Conservation (phyloP, 2,888 invertebrate species). For the Hipparchia sbordonii region DNA sequence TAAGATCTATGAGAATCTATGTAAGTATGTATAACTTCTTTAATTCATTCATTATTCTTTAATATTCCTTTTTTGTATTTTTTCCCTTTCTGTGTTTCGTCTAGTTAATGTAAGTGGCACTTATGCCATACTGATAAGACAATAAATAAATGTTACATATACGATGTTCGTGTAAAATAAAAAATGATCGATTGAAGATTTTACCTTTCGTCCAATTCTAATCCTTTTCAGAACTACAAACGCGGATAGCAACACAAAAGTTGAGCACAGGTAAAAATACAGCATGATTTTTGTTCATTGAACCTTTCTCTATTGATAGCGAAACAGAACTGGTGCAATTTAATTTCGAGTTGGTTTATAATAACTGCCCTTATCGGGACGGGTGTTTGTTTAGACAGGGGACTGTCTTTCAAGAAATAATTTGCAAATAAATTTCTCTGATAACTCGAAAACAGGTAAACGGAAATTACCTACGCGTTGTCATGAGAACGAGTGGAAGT, state of each 20-base stretch:
- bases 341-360: slow-evolving; percentile 7
- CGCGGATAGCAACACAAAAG: slow-evolving; percentile 56
- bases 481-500: not conserved
- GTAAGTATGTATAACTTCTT: too few species aligned
- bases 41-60: too few species aligned
- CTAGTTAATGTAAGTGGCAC: too few species aligned
- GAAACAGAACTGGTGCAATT: slow-evolving; percentile 46
- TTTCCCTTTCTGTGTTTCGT: too few species aligned
- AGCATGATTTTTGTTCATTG: slow-evolving; percentile 51
- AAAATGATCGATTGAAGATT: not conserved
- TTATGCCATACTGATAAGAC: too few species aligned
- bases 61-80: too few species aligned
- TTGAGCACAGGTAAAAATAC: slow-evolving; percentile 60
- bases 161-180: not conserved
- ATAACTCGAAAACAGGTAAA: slow-evolving; percentile 6
- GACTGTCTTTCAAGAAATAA: slow-evolving; percentile 26
- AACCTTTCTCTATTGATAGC: slow-evolving; percentile 44
- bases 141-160: too few species aligned
- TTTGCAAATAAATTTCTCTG: slow-evolving; percentile 25
- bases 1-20: too few species aligned
- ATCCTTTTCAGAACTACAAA: slow-evolving; percentile 58
- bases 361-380: slow-evolving; percentile 33
- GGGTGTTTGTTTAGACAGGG: slow-evolving; percentile 18
- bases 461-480: not conserved
- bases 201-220: slow-evolving; percentile 55